phyloP scores from a whole-genome alignment of 2,888 invertebrate genomes.

The Lithosia quadra region DNA sequence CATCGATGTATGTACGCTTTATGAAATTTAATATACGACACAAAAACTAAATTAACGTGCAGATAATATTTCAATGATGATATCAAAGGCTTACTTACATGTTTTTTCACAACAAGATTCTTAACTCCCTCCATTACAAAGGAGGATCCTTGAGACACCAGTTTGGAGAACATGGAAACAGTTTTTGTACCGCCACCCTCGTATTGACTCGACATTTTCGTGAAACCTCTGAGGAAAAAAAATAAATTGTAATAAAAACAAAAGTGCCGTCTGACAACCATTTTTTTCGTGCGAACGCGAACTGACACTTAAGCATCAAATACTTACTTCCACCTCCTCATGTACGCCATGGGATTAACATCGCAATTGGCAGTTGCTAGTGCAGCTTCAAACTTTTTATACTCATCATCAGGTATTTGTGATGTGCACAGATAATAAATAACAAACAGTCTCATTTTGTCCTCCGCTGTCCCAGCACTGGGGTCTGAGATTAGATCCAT shows the following conservation, averaged over 20 bases:
- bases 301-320: slow-evolving; percentile 32
- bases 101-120: slow-evolving; percentile 99
- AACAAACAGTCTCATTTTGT: slow-evolving; percentile 97
- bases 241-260: too few species aligned
- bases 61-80: neutral
- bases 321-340: slow-evolving; percentile 96
- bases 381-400: slow-evolving; percentile 93
- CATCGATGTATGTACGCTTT: too few species aligned
- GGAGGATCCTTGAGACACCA: slow-evolving; percentile 98
- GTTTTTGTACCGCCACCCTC: slow-evolving; percentile 98
- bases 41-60: neutral
- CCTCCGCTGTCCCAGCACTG: slow-evolving; percentile 95
- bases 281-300: too few species aligned
- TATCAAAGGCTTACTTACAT: slow-evolving; percentile 88
- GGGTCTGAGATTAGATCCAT: slow-evolving; percentile 95
- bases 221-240: slow-evolving; percentile 88
- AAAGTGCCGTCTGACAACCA: too few species aligned
- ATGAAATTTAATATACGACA: too few species aligned
- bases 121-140: slow-evolving; percentile 99
- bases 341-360: slow-evolving; percentile 93
- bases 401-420: slow-evolving; percentile 93
- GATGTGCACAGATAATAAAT: slow-evolving; percentile 96
- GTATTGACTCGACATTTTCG: slow-evolving; percentile 93
- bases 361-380: slow-evolving; percentile 94
- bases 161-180: slow-evolving; percentile 99